Evolutionary conservation across 2,113 vertebrate genomes (phyloP).

Genomic region (Amia ocellicauda): DNA sequence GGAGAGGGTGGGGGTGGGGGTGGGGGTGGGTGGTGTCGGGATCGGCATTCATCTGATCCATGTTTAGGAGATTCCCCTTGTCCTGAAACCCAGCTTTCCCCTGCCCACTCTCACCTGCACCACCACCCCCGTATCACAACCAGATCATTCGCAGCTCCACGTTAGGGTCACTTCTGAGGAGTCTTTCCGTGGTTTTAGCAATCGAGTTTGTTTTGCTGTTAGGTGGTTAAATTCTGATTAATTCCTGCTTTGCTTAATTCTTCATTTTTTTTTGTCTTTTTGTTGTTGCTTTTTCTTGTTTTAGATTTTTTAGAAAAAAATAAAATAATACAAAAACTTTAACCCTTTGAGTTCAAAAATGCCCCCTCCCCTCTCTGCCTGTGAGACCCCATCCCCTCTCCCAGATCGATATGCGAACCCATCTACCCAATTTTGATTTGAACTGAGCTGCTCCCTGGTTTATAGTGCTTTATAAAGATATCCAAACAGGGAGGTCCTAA

Average conservation of each 20-base stretch:
- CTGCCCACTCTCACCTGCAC: too few species aligned
- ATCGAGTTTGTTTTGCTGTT: conserved; percentile 61
- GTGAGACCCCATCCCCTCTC: background rate
- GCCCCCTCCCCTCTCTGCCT: conserved; percentile 27
- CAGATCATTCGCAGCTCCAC: background rate
- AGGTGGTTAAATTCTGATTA: conserved; percentile 66
- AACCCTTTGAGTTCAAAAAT: conserved; percentile 66
- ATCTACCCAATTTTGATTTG: background rate
- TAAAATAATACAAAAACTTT: conserved; percentile 44
- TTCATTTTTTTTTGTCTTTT: background rate
- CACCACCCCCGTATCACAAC: background rate
- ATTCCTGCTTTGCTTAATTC: background rate
- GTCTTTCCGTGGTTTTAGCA: conserved; percentile 14
- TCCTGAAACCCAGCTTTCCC: background rate
- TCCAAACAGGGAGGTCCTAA: too few species aligned
- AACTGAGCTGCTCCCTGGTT: too few species aligned
- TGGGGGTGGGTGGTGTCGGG: too few species aligned
- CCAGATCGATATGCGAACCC: background rate
- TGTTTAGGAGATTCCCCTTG: too few species aligned
- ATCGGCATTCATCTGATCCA: too few species aligned
- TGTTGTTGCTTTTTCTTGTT: too few species aligned
- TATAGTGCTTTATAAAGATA: too few species aligned
- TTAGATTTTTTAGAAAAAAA: too few species aligned
- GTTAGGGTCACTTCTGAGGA: background rate
- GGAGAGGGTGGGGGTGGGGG: too few species aligned